A percentile compares a stretch with the other conserved stretches of the same genome.
Conservation (phyloP, 1,140 invertebrate species). For the Pachyrhynchus sulphureomaculatus region DNA sequence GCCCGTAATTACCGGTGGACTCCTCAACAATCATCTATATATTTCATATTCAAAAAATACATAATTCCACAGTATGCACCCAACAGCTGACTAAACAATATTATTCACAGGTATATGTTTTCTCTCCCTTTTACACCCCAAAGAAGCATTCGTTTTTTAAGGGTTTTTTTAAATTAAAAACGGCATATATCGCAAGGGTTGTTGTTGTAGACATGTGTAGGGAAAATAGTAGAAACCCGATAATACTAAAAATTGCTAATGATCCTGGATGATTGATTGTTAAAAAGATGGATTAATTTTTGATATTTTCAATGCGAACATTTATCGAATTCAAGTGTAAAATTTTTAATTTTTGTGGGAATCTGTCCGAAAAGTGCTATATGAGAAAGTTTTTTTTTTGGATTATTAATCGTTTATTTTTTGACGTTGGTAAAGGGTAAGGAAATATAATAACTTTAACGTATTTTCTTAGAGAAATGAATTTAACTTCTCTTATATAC, state of each 20-base stretch:
- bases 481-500: too few relatives aligned
- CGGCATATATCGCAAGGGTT: conserved; percentile 19
- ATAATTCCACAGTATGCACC: too few relatives aligned
- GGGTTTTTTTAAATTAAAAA: conserved; percentile 16
- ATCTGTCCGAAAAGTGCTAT: not conserved
- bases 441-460: too few relatives aligned
- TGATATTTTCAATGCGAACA: conserved; percentile 23
- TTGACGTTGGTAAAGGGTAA: too few relatives aligned
- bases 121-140: not conserved
- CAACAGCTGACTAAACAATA: too few relatives aligned
- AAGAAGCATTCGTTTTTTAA: conserved; percentile 1
- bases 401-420: too few relatives aligned
- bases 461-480: too few relatives aligned
- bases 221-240: conserved; percentile 19
- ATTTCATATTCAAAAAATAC: too few relatives aligned
- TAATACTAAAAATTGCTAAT: conserved; percentile 17
- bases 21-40: too few relatives aligned
- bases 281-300: conserved; percentile 32
- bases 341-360: conserved; percentile 31
- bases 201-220: conserved; percentile 15
- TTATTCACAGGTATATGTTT: too few relatives aligned
- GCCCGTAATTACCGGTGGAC: too few relatives aligned
- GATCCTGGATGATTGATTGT: conserved; percentile 24
- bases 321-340: conserved; percentile 10
- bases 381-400: conserved; percentile 1